These are phyloP conservation scores for Lagorchestes hirsutus DNA, from an alignment of 2,797 vertebrate genomes.

Conservation along the genomic window DNA sequence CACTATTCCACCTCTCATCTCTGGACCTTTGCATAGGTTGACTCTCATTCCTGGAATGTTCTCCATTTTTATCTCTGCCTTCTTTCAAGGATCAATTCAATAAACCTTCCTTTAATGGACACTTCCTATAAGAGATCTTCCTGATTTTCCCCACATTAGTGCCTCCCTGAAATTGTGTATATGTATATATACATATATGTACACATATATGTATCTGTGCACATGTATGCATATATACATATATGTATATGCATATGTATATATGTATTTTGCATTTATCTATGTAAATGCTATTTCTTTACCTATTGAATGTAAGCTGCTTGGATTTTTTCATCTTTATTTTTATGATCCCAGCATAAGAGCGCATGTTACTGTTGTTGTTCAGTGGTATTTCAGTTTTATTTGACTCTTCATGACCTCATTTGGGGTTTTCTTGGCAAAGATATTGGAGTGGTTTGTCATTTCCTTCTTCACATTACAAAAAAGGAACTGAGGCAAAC, in stretches of 20 bases:
- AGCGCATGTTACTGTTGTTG: not conserved
- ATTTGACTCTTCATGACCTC: not conserved
- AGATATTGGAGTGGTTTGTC: not conserved
- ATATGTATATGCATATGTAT: too few species aligned
- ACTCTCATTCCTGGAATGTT: not conserved
- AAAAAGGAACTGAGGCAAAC: not conserved
- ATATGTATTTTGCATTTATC: not conserved
- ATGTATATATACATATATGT: not conserved
- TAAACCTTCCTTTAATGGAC: not conserved
- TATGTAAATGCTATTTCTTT: not conserved
- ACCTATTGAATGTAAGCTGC: not conserved
- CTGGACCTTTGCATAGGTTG: not conserved
- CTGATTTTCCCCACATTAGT: not conserved
- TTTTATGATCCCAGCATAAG: not conserved
- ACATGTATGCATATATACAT: too few species aligned
- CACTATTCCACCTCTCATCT: not conserved
- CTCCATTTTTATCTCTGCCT: not conserved
- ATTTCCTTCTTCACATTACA: not conserved
- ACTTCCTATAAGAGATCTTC: not conserved
- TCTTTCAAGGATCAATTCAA: not conserved
- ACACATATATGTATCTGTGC: too few species aligned
- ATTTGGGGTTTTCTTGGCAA: not conserved
- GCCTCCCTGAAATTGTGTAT: not conserved
- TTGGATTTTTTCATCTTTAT: not conserved
- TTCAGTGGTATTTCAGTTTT: not conserved